These are phyloP conservation scores for Drosophila suboccidentalis DNA, from an alignment of 2,888 invertebrate genomes.

Conservation along the genomic window DNA sequence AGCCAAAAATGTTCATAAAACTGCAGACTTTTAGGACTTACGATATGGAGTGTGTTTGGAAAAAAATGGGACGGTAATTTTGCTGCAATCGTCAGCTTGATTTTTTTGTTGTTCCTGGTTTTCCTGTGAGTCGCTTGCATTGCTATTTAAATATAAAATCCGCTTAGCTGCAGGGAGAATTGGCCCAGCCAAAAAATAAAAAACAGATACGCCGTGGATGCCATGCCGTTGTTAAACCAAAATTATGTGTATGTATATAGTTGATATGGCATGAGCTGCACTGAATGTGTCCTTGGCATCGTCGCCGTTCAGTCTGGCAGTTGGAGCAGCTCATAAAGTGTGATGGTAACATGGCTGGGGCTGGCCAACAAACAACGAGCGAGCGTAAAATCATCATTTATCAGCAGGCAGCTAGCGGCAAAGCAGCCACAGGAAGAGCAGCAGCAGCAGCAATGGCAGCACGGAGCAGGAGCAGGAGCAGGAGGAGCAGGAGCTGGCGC, in stretches of 20 bases:
- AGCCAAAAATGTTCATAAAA: conserved; percentile 66
- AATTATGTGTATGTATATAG: background rate
- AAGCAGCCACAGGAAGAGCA: conserved; percentile 33
- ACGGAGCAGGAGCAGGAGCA: conserved; percentile 24
- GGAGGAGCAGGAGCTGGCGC: conserved; percentile 62
- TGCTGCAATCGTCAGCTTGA: conserved; percentile 69
- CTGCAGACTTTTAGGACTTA: conserved; percentile 70
- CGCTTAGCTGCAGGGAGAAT: conserved; percentile 62
- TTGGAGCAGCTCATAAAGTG: conserved; percentile 69
- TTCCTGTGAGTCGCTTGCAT: conserved; percentile 17
- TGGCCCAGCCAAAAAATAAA: conserved; percentile 20
- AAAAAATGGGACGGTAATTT: conserved; percentile 47
- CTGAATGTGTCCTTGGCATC: conserved; percentile 50
- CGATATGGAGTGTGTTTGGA: conserved; percentile 41
- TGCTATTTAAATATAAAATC: conserved; percentile 72
- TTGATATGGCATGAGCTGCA: conserved; percentile 22
- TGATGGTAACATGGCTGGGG: conserved; percentile 61
- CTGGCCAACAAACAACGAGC: conserved; percentile 48
- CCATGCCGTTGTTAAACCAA: conserved; percentile 7
- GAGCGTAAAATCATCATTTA: conserved; percentile 74
- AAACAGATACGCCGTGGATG: conserved; percentile 49
- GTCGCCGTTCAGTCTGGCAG: conserved; percentile 55
- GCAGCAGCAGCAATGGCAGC: conserved; percentile 27
- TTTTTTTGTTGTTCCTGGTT: conserved; percentile 32
- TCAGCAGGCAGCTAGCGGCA: conserved; percentile 51